Evolutionary conservation across 2,888 invertebrate species (phyloP).

Genomic region (Alentia gelatinosa): DNA sequence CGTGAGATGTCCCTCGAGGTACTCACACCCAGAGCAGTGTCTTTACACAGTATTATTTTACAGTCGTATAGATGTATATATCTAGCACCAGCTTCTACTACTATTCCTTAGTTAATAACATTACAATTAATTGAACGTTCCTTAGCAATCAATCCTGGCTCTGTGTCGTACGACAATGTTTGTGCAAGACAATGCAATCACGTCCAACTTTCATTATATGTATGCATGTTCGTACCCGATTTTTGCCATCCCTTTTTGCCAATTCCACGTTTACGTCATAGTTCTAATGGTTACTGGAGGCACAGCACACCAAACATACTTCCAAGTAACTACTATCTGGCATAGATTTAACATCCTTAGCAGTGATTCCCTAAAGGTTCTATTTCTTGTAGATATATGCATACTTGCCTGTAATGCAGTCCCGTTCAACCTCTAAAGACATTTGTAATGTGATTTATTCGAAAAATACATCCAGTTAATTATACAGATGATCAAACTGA

Average conservation of each 20-base stretch:
- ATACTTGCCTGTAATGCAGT: neutral
- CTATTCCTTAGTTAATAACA: neutral
- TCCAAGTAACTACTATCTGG: neutral
- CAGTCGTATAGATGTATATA: conserved; percentile 43
- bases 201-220: neutral
- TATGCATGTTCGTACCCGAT: neutral
- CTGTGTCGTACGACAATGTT: too few species aligned
- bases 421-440: too few species aligned
- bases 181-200: neutral
- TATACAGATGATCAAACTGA: neutral
- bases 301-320: neutral
- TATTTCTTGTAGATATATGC: neutral
- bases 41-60: conserved; percentile 48
- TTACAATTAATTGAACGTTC: neutral
- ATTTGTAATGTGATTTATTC: too few species aligned
- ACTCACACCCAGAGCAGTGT: neutral
- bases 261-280: neutral
- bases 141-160: neutral
- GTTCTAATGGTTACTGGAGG: neutral
- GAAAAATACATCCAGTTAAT: too few species aligned
- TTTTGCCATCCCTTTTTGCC: neutral
- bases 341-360: neutral
- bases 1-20: neutral
- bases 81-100: neutral
- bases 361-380: neutral